These are phyloP conservation scores for Monopterus albus DNA, from an alignment of 2,113 vertebrate genomes.

Conservation along the genomic window DNA sequence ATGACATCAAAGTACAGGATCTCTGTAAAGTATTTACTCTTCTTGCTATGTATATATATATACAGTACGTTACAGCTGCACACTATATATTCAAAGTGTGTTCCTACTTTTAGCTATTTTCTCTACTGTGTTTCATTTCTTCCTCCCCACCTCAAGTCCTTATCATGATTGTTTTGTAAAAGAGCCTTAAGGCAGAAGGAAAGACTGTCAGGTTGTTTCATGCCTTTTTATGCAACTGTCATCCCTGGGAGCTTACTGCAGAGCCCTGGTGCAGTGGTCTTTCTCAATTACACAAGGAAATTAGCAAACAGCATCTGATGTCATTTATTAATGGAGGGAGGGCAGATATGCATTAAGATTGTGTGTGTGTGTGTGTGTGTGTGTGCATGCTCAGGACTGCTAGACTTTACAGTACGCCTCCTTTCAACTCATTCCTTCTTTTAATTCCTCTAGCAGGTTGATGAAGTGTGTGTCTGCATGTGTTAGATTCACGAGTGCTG, in stretches of 20 bases:
- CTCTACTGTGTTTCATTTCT: constrained; percentile 21
- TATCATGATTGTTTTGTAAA: constrained; percentile 46
- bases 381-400: constrained; percentile 18
- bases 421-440: constrained; percentile 51
- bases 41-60: neutral
- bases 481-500: constrained; percentile 33
- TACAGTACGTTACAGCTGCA: neutral
- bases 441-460: constrained; percentile 49
- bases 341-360: constrained; percentile 47
- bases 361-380: constrained; percentile 10
- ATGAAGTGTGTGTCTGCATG: constrained; percentile 39
- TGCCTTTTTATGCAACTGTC: constrained; percentile 75
- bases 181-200: constrained; percentile 35
- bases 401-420: constrained; percentile 49
- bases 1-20: neutral
- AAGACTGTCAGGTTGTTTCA: constrained; percentile 71
- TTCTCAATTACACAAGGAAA: constrained; percentile 58
- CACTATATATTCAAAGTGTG: neutral
- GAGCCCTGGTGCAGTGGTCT: constrained; percentile 63
- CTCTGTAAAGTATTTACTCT: neutral
- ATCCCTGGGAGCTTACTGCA: constrained; percentile 68
- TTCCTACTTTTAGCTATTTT: neutral
- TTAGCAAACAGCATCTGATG: constrained; percentile 72
- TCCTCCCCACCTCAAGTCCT: constrained; percentile 9
- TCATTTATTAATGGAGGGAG: constrained; percentile 72